Evolutionary conservation across 2,797 vertebrate genomes (phyloP), one percentile per base, ranked within the genome.

Genomic region (Gymnothorax javanicus): DNA sequence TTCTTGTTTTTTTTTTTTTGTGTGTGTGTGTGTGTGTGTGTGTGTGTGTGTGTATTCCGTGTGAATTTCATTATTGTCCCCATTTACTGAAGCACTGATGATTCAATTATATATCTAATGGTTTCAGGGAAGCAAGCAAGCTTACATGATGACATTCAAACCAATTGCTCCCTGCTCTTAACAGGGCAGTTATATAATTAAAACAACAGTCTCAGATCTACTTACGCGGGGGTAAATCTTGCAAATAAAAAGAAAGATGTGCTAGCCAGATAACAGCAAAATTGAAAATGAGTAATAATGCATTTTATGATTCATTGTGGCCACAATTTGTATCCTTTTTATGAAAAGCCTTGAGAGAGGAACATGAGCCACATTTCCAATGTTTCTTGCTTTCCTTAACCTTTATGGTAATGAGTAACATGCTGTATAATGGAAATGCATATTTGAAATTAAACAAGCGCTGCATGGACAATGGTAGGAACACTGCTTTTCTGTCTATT

Each of bases 51-150:
- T 86, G 71, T 56, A 86, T 86, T 88, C 86, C 86, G 84, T 84
- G 77, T 81, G 84, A 87, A 88, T 88, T 85, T 82, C 81, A 86
- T 88, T 87, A 87, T 84, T 84, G 75, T 84, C 85, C 90, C 90
- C 90, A 93, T 92, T 89, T 92, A 93, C 91, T 92, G 90, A 94
- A 94, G 94, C 94, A 94, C 94, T 94, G 91, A 92, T 95, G 94
- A 95, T 95, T 95, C 93, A 94, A 95, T 95, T 94, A 93, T 94
- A 94, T 95, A 94, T 95, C 94, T 92, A 86, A 88, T 88, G 93
- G 93, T 92, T 93, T 94, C 94, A 94, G 91, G 91, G 89, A 95
- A 95, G 94, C 94, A 95, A 95, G 58, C 88, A 25, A 84, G 59
- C 83, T 95, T 94, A 95, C 93, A 94, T 91, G 86, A 89, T 93